A percentile compares a stretch with the other conserved stretches of the same genome.
Conservation (phyloP, 2,888 invertebrate species). For the Dexiosoma caninum region DNA sequence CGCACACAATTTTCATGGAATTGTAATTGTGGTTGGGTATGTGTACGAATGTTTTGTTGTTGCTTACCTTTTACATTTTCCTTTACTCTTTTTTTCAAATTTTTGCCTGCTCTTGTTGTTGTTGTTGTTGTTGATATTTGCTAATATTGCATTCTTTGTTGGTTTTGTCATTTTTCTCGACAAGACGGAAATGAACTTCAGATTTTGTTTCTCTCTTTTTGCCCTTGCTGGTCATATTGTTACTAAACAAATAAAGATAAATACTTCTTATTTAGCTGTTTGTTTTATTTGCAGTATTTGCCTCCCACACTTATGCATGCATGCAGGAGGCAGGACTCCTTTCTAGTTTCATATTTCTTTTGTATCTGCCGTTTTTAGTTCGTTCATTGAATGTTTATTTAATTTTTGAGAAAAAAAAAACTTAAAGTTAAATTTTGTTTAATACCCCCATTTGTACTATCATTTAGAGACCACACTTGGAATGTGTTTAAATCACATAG, state of each 20-base stretch:
- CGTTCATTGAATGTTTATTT: neutral
- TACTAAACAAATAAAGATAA: constrained; percentile 61
- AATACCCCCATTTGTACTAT: neutral
- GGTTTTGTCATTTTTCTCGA: constrained; percentile 10
- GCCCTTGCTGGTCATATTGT: constrained; percentile 20
- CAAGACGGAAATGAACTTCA: constrained; percentile 59
- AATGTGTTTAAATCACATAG: neutral
- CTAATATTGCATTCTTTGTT: constrained; percentile 46
- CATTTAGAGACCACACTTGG: neutral
- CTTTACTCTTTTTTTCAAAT: neutral
- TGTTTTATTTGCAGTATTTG: constrained; percentile 24
- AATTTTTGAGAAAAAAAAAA: neutral
- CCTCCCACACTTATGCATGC: neutral
- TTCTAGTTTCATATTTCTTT: neutral
- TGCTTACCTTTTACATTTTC: constrained; percentile 1
- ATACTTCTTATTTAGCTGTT: constrained; percentile 55
- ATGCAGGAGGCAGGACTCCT: no score
- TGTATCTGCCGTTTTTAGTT: neutral
- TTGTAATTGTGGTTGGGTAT: neutral
- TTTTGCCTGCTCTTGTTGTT: neutral
- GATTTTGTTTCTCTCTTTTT: neutral
- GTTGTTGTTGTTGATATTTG: constrained; percentile 26
- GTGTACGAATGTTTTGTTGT: constrained; percentile 16
- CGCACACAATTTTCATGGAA: neutral
- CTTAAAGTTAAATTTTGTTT: constrained; percentile 15